These are phyloP conservation scores for Uloborus diversus DNA, from an alignment of 1,140 invertebrate species.

Conservation along the genomic window DNA sequence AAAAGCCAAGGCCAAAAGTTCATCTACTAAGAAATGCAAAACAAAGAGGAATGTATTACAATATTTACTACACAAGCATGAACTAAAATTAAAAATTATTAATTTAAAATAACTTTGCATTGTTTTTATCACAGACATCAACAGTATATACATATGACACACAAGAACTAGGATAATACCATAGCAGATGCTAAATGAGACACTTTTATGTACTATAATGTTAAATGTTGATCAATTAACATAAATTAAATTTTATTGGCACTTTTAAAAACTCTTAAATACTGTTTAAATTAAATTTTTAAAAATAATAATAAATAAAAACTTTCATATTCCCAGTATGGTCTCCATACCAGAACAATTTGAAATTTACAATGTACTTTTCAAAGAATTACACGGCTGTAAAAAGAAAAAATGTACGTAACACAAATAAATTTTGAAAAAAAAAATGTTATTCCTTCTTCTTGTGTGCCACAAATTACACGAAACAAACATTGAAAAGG, in stretches of 20 bases:
- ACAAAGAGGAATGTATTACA: background rate
- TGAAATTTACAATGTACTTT: too few relatives aligned
- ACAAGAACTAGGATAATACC: background rate
- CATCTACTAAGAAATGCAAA: background rate
- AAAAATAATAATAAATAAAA: too few relatives aligned
- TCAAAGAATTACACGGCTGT: too few relatives aligned
- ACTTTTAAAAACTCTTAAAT: background rate
- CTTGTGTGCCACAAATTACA: background rate
- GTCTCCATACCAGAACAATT: too few relatives aligned
- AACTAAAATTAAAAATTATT: background rate
- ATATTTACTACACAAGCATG: background rate
- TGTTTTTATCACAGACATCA: background rate
- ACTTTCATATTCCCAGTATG: too few relatives aligned
- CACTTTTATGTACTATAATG: too few relatives aligned
- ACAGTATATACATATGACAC: conserved; percentile 10
- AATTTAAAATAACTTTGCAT: background rate
- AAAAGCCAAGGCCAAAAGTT: too few relatives aligned
- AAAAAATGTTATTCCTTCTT: background rate
- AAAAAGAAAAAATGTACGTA: too few relatives aligned
- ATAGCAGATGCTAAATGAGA: too few relatives aligned
- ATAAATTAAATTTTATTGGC: too few relatives aligned
- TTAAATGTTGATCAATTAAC: too few relatives aligned
- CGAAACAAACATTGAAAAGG: background rate
- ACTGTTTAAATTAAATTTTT: background rate
- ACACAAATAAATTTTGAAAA: background rate